Base-by-base conservation (phyloP, 2,113 vertebrate genomes). In the Okapia johnstoni region DNA sequence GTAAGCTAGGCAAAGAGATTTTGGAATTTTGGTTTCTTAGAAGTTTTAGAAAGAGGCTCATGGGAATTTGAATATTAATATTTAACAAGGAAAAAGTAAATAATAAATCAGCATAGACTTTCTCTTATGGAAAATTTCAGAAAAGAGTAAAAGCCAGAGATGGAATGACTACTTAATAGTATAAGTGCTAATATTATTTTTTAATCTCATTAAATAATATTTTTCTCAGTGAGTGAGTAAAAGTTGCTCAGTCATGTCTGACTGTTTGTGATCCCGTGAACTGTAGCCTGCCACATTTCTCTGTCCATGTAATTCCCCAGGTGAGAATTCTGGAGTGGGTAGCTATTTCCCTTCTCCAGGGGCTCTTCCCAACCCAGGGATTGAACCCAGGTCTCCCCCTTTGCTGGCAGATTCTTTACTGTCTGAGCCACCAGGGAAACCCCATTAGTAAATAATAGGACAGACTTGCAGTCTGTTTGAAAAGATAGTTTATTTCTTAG, bases 401-500 rank as follows among this genome's bases (percentile, higher is more conserved):
- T 73, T 25, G 36, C 36, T 73, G 66, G 19, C 0, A 2, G 66
- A 73, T 73, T 73, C 36, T 73, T 73, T 73, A 40, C 63, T 0
- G 0, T 73, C 66, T 73, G 21, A 73, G 66, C 66, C 36, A 73
- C 66, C 36, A 73, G 23, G 21, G 66, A 73, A 73, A 73, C 19
- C 5, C 9, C 7, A 88, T 48, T 92, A 85, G 12, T 95, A 95
- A 88, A 83, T 61, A 85, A 86, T 28, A 88, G 50, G 40, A 89
- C 2, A 96, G 81, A 5, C 7, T 96, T 93, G 40, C 40, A 83
- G 6, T 95, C 48, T 93, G 46, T 33, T 93, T 97, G 46, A 88
- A 87, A 92, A 83, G 80, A 86, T 85, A 63, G 28, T 90, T 97
- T 94, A 85, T 85, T 95, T 85, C 80, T 89, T 88, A 87, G 61